Evolutionary conservation across 2,888 invertebrate species (phyloP), one percentile per base, ranked within the genome.

Genomic region (Abscondita cerata): DNA sequence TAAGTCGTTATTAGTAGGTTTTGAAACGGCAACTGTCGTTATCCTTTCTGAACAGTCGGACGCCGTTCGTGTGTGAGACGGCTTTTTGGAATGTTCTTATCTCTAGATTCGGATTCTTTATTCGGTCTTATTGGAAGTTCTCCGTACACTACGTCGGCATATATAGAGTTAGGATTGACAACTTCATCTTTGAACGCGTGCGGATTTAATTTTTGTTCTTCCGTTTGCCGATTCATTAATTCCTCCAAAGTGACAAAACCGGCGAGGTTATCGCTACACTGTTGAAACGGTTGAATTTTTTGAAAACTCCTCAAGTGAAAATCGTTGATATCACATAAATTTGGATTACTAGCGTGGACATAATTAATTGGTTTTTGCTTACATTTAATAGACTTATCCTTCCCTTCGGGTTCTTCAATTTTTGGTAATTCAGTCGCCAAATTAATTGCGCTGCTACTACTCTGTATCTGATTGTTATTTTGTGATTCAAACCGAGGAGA

Each of bases 161-260:
- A 82, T 64, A 84, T 79, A 52, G 76, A 67, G 63, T 76, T 78
- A 50, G 77, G 72, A 66, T 78, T 77, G 2, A 52, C 40, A 13
- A 72, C 66, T 52, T 76, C 75, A 50, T 75, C 75, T 20, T 74
- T 73, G 53, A 75, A 54, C 38, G 53, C 53, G 25, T 66, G 66
- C 1, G 77, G 77, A 70, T 80, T 78, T 55, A 84, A 83, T 68
- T 84, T 84, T 16, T 85, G 83, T 73, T 91, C 91, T 75, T 91
- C 90, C 65, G 86, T 89, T 77, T 91, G 91, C 68, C 89, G 87
- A 68, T 87, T 86, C 92, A 92, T 92, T 73, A 93, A 85, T 80
- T 92, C 89, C 76, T 92, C 90, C 25, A 92, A 81, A 0, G 92
- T 93, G 52, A 91, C 86, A 74, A 89, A 88, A 0, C 89, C 89